These are phyloP conservation scores for Sprattus sprattus DNA, from an alignment of 2,113 vertebrate species.

Conservation along the genomic window DNA sequence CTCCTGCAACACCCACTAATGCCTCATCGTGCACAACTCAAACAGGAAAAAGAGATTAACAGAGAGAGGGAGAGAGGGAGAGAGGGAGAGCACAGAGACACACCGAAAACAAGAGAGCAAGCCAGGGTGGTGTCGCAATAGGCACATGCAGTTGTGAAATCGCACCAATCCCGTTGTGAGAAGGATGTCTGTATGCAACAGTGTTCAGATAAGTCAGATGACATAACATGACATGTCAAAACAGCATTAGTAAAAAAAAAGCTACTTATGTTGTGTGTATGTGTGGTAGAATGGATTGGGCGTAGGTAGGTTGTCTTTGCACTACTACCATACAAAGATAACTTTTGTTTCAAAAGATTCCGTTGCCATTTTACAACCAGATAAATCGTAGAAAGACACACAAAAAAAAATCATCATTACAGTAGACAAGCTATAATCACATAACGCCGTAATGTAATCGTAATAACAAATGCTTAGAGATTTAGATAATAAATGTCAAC, in stretches of 20 bases:
- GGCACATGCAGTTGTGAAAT: background rate
- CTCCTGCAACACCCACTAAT: background rate
- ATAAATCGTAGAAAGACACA: background rate
- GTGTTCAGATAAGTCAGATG: too few species aligned
- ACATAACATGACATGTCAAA: too few species aligned
- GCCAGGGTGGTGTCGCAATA: background rate
- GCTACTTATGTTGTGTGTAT: too few species aligned
- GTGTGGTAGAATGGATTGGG: too few species aligned
- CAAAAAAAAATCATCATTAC: background rate
- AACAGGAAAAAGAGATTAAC: slow-evolving; percentile 4
- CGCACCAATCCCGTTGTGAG: background rate
- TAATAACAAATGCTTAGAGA: background rate
- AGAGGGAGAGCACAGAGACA: background rate
- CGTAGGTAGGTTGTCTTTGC: too few species aligned
- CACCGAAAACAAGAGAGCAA: background rate
- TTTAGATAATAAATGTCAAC: background rate
- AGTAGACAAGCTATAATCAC: background rate
- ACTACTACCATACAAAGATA: too few species aligned
- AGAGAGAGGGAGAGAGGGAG: background rate
- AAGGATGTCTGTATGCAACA: too few species aligned
- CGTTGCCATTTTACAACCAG: too few species aligned
- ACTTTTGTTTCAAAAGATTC: too few species aligned
- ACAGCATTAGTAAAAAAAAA: too few species aligned
- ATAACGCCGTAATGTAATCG: too few species aligned
- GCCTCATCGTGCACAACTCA: background rate